phyloP scores from a whole-genome alignment of 2,797 vertebrate species.

The Moxostoma hubbsi region DNA sequence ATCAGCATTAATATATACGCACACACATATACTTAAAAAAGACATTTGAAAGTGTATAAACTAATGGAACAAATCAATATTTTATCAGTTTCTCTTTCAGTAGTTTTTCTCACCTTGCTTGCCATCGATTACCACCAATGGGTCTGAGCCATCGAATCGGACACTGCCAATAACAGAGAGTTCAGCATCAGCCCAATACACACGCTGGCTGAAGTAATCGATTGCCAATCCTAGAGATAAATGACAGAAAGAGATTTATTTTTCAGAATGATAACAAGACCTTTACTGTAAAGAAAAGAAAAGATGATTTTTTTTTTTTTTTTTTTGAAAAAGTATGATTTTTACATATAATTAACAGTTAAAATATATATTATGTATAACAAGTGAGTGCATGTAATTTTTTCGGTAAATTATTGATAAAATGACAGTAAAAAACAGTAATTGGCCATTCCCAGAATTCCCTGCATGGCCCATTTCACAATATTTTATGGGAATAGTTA shows the following conservation, averaged over 20 bases:
- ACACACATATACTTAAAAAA: neutral
- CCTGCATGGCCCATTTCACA: too few species aligned
- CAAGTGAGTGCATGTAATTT: too few species aligned
- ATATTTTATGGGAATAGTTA: too few species aligned
- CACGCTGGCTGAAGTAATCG: slow-evolving; percentile 92
- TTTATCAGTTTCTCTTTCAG: slow-evolving; percentile 26
- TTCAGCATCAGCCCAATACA: slow-evolving; percentile 98
- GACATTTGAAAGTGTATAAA: neutral
- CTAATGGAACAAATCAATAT: neutral
- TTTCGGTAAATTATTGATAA: too few species aligned
- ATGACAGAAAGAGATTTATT: slow-evolving; percentile 67
- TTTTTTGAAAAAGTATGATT: too few species aligned
- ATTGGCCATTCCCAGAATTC: too few species aligned
- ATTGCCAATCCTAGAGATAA: slow-evolving; percentile 87
- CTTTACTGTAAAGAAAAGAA: neutral
- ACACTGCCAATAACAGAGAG: slow-evolving; percentile 93
- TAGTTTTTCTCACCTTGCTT: slow-evolving; percentile 84
- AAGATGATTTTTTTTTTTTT: too few species aligned
- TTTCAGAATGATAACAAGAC: slow-evolving; percentile 59
- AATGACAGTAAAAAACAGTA: too few species aligned
- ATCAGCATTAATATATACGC: too few species aligned
- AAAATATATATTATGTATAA: too few species aligned
- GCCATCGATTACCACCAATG: slow-evolving; percentile 86
- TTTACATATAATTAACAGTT: too few species aligned
- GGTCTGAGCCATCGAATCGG: slow-evolving; percentile 90